Evolutionary conservation across 2,797 vertebrate genomes (phyloP).

Genomic region (Lepilemur ruficaudatus): DNA sequence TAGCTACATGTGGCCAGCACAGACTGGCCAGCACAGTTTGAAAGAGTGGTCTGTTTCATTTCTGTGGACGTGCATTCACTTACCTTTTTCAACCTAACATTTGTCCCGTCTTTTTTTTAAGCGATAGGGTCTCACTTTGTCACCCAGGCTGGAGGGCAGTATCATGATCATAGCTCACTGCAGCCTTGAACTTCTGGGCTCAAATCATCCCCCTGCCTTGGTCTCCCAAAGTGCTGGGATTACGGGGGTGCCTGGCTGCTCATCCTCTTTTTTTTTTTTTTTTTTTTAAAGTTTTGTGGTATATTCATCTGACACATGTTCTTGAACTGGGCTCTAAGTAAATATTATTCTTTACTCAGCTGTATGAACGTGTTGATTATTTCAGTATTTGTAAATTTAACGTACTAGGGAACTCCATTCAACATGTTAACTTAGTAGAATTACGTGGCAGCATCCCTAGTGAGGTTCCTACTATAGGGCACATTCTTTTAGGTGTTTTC

Average conservation of each 20-base stretch:
- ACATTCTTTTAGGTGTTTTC: neutral
- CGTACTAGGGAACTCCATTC: neutral
- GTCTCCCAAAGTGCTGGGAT: neutral
- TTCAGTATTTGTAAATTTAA: neutral
- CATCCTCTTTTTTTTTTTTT: too few relatives aligned
- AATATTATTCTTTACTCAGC: neutral
- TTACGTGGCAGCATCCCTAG: neutral
- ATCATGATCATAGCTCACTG: neutral
- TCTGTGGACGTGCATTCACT: neutral
- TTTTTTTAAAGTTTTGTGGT: too few relatives aligned
- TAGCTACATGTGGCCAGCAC: rapidly evolving
- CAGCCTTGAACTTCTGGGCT: neutral
- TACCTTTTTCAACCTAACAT: neutral
- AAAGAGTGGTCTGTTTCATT: neutral
- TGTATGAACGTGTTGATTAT: neutral
- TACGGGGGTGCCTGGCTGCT: too few relatives aligned
- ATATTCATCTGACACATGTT: neutral
- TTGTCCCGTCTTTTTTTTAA: neutral
- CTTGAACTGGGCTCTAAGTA: neutral
- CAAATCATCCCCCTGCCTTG: neutral
- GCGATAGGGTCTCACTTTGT: neutral
- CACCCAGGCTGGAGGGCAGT: neutral
- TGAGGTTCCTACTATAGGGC: neutral
- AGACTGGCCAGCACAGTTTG: neutral
- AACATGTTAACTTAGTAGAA: neutral